These are phyloP conservation scores for Cerastoderma edule DNA, from an alignment of 2,888 invertebrate genomes.

Conservation along the genomic window DNA sequence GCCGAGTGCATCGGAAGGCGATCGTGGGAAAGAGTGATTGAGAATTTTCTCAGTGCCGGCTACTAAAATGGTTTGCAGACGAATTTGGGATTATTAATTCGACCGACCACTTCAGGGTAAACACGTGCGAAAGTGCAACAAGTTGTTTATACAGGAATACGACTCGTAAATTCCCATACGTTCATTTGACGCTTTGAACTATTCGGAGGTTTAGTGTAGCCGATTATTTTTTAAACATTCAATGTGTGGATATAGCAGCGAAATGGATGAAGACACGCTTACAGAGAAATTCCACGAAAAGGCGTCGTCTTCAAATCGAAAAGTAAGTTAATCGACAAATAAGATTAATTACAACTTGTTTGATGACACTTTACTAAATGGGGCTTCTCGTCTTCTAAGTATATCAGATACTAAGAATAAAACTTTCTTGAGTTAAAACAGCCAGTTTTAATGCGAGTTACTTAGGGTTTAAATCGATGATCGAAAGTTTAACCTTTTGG, in stretches of 20 bases:
- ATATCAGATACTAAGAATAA: too few species aligned
- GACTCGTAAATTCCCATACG: too few species aligned
- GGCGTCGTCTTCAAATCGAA: constrained; percentile 46
- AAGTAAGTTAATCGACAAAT: constrained; percentile 44
- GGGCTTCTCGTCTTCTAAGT: too few species aligned
- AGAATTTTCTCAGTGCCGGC: constrained; percentile 77
- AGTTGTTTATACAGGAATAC: constrained; percentile 4
- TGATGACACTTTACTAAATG: too few species aligned
- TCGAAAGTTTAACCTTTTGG: too few species aligned
- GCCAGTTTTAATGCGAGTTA: too few species aligned
- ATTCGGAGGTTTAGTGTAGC: too few species aligned
- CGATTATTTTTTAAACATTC: constrained; percentile 1
- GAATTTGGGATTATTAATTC: constrained; percentile 26
- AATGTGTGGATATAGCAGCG: constrained; percentile 37
- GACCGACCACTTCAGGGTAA: constrained; percentile 7
- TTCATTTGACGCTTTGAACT: too few species aligned
- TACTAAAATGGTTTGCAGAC: constrained; percentile 23
- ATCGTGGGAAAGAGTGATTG: constrained; percentile 79
- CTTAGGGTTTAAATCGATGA: too few species aligned
- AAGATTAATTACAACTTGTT: not conserved
- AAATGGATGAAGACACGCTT: constrained; percentile 36
- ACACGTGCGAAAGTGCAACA: constrained; percentile 24
- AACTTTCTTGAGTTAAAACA: too few species aligned
- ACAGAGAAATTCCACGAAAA: constrained; percentile 37
- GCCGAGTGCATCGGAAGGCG: constrained; percentile 65